These are phyloP conservation scores for Quadriops clusia DNA, from an alignment of 2,888 invertebrate species.

Conservation along the genomic window DNA sequence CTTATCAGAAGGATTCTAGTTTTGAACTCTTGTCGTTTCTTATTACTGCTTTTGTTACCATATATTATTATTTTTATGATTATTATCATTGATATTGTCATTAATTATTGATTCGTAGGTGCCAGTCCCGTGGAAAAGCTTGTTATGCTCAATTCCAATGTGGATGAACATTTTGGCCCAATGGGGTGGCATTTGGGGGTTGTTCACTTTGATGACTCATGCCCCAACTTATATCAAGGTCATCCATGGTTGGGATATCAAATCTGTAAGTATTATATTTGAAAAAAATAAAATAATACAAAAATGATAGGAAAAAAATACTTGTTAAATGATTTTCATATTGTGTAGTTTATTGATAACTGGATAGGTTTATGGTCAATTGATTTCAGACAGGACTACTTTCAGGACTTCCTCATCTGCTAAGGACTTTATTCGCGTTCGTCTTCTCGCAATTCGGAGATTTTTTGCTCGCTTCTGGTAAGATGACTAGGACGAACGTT, in stretches of 20 bases:
- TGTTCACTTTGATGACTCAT: constrained; percentile 58
- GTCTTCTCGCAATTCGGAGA: constrained; percentile 46
- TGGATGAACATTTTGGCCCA: constrained; percentile 54
- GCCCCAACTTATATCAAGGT: constrained; percentile 58
- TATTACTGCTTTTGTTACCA: too few relatives aligned
- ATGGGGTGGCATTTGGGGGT: constrained; percentile 56
- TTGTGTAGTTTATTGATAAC: neutral
- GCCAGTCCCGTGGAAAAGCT: constrained; percentile 49
- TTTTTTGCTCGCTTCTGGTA: constrained; percentile 43
- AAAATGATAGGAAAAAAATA: too few relatives aligned
- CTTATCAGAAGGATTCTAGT: too few relatives aligned
- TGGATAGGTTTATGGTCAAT: constrained; percentile 6
- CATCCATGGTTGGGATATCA: constrained; percentile 56
- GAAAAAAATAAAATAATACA: too few relatives aligned
- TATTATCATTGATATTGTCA: too few relatives aligned
- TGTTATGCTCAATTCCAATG: constrained; percentile 47
- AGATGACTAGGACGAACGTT: constrained; percentile 48
- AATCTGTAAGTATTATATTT: constrained; percentile 46
- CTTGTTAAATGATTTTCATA: constrained; percentile 1
- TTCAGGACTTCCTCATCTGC: constrained; percentile 50
- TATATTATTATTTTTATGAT: too few relatives aligned
- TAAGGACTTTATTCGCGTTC: constrained; percentile 48
- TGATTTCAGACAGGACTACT: constrained; percentile 45
- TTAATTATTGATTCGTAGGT: too few relatives aligned
- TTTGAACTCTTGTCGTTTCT: too few relatives aligned